Evolutionary conservation across 2,797 vertebrate species (phyloP).

Genomic region (Enteromius afrohamiltoni): DNA sequence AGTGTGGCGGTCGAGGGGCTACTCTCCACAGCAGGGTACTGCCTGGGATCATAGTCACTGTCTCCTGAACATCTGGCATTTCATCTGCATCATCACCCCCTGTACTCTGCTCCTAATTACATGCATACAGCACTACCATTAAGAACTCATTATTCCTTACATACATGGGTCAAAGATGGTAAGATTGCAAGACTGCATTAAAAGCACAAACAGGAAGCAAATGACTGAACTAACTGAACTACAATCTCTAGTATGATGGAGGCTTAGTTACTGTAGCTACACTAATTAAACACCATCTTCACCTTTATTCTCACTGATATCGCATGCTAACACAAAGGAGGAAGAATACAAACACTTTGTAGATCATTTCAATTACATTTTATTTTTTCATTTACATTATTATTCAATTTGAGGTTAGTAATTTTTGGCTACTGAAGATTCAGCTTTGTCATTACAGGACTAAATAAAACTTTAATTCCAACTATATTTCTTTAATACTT

Average conservation of each 20-base stretch:
- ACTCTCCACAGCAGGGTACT: constrained; percentile 97
- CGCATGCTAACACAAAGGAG: constrained; percentile 8
- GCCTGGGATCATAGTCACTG: constrained; percentile 91
- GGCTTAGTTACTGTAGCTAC: constrained; percentile 10
- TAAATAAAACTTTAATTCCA: not conserved
- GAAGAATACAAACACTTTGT: not conserved
- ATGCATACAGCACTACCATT: constrained; percentile 50
- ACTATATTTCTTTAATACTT: not conserved
- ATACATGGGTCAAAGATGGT: no score
- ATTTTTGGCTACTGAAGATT: not conserved
- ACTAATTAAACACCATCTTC: constrained; percentile 9
- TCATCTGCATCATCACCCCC: constrained; percentile 82
- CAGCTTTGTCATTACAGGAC: not conserved
- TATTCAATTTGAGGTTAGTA: no score
- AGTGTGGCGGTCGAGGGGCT: constrained; percentile 86
- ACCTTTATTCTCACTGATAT: constrained; percentile 10
- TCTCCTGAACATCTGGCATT: constrained; percentile 87
- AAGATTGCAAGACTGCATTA: no score
- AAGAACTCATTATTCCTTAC: not conserved
- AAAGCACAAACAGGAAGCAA: not conserved
- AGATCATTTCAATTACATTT: not conserved
- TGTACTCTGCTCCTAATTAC: constrained; percentile 72
- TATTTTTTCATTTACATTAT: no score
- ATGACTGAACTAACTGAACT: not conserved
- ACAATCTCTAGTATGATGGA: constrained; percentile 3